Evolutionary conservation across 2,797 vertebrate species (phyloP).

Genomic region (Phalloptychus januarius): DNA sequence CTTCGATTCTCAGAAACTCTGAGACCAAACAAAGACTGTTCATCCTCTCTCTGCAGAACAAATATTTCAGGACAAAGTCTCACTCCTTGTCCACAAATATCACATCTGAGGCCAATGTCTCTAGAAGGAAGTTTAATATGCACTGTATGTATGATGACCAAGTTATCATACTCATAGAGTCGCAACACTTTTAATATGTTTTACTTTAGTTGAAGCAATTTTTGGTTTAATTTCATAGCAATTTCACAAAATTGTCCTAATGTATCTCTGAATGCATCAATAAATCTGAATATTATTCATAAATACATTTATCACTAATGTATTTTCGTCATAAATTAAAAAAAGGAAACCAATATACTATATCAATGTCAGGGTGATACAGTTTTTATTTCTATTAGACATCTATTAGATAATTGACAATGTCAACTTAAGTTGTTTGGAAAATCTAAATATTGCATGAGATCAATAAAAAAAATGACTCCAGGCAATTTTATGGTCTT

Average conservation of each 20-base stretch:
- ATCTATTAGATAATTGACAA: neutral
- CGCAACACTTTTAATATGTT: neutral
- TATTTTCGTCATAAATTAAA: neutral
- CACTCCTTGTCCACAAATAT: conserved; percentile 14
- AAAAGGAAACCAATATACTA: neutral
- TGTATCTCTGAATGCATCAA: neutral
- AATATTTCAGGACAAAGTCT: conserved; percentile 4
- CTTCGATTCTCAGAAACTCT: conserved; percentile 40
- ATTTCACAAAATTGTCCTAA: neutral
- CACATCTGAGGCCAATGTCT: neutral
- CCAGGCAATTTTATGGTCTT: neutral
- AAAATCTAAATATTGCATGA: neutral
- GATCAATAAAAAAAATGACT: neutral
- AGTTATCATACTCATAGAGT: neutral
- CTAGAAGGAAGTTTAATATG: neutral
- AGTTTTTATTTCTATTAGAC: neutral
- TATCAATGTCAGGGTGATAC: neutral
- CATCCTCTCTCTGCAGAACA: conserved; percentile 2
- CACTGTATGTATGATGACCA: neutral
- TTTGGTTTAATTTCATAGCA: neutral
- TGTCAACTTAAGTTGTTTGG: neutral
- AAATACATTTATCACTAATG: no score
- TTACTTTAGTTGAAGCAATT: neutral
- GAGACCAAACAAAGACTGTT: conserved; percentile 7
- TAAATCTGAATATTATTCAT: neutral